A percentile compares a stretch with the other conserved stretches of the same genome.
Conservation (phyloP, 2,113 vertebrate genomes). For the Martes martes region DNA sequence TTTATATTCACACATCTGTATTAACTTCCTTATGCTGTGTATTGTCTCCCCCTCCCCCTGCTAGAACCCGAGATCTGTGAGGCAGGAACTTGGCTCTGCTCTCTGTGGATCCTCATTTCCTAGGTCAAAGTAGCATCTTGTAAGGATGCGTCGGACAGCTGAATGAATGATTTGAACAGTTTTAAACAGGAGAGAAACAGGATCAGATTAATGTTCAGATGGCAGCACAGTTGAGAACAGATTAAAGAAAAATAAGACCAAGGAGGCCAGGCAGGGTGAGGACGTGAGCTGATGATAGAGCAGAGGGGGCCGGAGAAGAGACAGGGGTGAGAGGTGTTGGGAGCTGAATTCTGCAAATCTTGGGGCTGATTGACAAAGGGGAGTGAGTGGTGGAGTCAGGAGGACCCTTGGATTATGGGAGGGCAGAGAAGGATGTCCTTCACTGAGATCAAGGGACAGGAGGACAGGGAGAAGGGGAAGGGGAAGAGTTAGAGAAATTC, state of each 20-base stretch:
- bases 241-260: background rate
- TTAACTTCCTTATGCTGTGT: background rate
- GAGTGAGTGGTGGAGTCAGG: background rate
- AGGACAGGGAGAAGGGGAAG: background rate
- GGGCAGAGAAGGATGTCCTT: background rate
- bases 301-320: background rate
- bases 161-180: background rate
- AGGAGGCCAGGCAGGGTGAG: background rate
- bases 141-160: background rate
- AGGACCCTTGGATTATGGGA: background rate
- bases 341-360: background rate
- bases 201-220: background rate
- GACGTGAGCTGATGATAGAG: background rate
- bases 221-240: background rate
- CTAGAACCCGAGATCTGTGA: background rate
- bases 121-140: background rate
- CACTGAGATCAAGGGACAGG: background rate
- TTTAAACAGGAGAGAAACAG: background rate
- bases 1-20: background rate
- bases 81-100: background rate
- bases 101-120: background rate
- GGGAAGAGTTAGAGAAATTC: background rate
- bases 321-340: no score
- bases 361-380: background rate
- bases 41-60: background rate